phyloP scores from a whole-genome alignment of 1,140 invertebrate genomes.

The Stratiolaelaps scimitus region DNA sequence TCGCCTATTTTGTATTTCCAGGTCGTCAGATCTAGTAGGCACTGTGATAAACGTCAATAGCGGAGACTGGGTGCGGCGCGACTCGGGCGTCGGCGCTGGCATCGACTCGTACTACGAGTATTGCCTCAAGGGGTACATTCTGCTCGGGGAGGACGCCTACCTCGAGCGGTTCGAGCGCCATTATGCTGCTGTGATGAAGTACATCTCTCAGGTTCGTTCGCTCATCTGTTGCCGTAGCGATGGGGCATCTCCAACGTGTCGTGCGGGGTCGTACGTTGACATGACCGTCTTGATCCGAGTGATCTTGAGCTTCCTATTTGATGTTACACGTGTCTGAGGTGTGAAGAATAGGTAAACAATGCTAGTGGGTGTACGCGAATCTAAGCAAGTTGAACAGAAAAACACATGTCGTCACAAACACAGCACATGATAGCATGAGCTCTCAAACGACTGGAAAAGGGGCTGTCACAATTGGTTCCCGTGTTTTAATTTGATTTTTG shows the following conservation, averaged over 20 bases:
- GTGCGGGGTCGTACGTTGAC: too few species aligned
- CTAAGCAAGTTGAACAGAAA: too few species aligned
- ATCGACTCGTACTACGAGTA: constrained; percentile 99
- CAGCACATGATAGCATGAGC: too few species aligned
- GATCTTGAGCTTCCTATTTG: too few species aligned
- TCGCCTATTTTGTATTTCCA: constrained; percentile 38
- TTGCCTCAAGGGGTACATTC: constrained; percentile 72
- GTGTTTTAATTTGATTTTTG: too few species aligned
- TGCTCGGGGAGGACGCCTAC: constrained; percentile 70
- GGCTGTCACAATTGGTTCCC: too few species aligned
- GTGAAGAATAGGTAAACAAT: too few species aligned
- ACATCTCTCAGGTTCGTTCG: constrained; percentile 48
- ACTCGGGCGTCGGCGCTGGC: constrained; percentile 94
- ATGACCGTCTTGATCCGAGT: too few species aligned
- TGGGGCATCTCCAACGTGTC: background rate
- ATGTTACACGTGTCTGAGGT: too few species aligned
- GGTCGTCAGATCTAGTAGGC: constrained; percentile 66
- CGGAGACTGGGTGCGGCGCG: constrained; percentile 88
- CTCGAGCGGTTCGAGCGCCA: constrained; percentile 80
- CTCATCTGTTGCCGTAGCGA: constrained; percentile 28
- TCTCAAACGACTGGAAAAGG: too few species aligned
- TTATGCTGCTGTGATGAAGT: constrained; percentile 96
- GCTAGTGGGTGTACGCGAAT: too few species aligned
- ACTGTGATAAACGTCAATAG: constrained; percentile 90
- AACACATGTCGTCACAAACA: too few species aligned